Percentiles rank a stretch among this genome's conserved stretches.
These are phyloP conservation scores for Nysson spinosus DNA, from an alignment of 2,888 invertebrate genomes.

Conservation along the genomic window DNA sequence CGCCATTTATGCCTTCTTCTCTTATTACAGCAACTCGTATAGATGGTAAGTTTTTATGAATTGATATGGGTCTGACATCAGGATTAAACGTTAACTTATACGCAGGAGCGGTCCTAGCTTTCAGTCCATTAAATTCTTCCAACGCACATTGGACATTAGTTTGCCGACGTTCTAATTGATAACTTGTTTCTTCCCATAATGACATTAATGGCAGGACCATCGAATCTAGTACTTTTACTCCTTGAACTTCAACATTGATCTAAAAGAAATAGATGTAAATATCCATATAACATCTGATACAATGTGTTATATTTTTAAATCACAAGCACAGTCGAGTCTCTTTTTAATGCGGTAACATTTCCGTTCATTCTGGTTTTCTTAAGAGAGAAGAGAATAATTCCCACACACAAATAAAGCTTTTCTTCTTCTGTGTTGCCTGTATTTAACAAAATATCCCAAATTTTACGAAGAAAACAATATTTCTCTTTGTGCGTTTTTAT, in stretches of 20 bases:
- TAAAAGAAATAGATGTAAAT: slow-evolving; percentile 47
- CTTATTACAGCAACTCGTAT: slow-evolving; percentile 90
- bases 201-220: slow-evolving; percentile 84
- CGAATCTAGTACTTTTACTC: slow-evolving; percentile 81
- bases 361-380: too few relatives aligned
- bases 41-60: slow-evolving; percentile 30
- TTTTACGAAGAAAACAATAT: too few relatives aligned
- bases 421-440: too few relatives aligned
- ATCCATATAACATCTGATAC: not conserved
- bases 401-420: too few relatives aligned
- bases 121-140: slow-evolving; percentile 87
- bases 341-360: too few relatives aligned
- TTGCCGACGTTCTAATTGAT: slow-evolving; percentile 91
- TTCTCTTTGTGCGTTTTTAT: too few relatives aligned
- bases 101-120: slow-evolving; percentile 83
- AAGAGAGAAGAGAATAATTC: too few relatives aligned
- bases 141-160: slow-evolving; percentile 87
- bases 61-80: slow-evolving; percentile 71
- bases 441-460: too few relatives aligned
- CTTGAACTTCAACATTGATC: slow-evolving; percentile 81
- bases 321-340: too few relatives aligned
- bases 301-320: not conserved
- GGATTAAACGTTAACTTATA: slow-evolving; percentile 87
- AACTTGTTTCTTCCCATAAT: slow-evolving; percentile 98
- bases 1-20: slow-evolving; percentile 98